phyloP scores from a whole-genome alignment of 2,113 vertebrate species.

The Numenius arquata region DNA sequence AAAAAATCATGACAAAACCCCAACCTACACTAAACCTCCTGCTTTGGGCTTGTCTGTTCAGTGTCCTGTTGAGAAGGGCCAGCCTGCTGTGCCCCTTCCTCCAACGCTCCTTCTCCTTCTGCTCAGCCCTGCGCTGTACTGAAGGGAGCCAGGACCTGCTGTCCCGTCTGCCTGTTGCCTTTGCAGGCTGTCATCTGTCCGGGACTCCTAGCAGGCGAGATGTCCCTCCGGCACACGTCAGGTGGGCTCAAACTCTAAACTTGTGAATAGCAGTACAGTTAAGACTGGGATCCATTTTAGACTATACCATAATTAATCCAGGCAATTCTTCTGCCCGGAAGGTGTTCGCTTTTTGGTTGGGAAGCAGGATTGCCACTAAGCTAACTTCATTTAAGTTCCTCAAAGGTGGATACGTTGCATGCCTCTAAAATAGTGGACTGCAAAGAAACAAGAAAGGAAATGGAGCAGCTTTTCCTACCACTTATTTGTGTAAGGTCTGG shows the following conservation, averaged over 20 bases:
- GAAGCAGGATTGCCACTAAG: not conserved
- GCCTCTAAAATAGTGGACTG: not conserved
- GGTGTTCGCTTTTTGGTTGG: not conserved
- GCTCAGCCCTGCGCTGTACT: not conserved
- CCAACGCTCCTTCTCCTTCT: not conserved
- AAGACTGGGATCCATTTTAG: not conserved
- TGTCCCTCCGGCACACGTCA: not conserved
- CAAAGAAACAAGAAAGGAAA: not conserved
- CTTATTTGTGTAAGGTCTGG: not conserved
- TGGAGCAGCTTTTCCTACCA: not conserved
- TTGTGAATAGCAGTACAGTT: not conserved
- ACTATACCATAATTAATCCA: not conserved
- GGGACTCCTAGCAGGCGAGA: not conserved
- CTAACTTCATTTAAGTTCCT: not conserved
- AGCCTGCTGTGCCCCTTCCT: conserved; percentile 18
- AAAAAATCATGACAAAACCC: accelerated
- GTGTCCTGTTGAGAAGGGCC: conserved; percentile 22
- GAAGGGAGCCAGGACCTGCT: not conserved
- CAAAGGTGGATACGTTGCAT: not conserved
- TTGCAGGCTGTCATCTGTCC: not conserved
- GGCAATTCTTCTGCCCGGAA: not conserved
- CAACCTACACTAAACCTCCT: accelerated
- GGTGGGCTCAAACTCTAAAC: not conserved
- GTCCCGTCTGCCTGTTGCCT: not conserved
- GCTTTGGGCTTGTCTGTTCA: not conserved